Evolutionary conservation across 2,888 invertebrate species (phyloP).

Genomic region (Pomacea canaliculata): DNA sequence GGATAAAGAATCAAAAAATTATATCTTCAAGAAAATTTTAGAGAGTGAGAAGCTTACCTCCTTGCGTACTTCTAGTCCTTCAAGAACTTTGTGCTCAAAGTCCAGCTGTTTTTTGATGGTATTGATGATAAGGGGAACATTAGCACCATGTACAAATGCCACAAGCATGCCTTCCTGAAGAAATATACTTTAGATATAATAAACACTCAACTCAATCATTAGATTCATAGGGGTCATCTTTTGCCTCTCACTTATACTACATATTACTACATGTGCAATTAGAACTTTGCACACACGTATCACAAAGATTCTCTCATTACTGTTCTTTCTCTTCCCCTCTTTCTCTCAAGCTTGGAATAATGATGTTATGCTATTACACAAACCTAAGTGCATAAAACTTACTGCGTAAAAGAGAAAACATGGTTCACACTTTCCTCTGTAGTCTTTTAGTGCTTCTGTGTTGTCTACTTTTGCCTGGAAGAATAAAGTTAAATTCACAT

Average conservation of each 20-base stretch:
- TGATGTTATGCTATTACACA: neutral
- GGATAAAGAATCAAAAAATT: too few relatives aligned
- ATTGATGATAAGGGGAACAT: constrained; percentile 82
- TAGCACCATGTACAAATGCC: constrained; percentile 84
- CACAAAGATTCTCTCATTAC: too few relatives aligned
- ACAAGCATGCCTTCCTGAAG: constrained; percentile 81
- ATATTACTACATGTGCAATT: neutral
- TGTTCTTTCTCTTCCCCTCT: too few relatives aligned
- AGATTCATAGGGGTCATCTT: neutral
- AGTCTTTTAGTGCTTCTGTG: constrained; percentile 80
- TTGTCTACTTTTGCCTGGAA: constrained; percentile 83
- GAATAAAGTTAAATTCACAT: constrained; percentile 12
- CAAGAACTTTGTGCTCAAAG: constrained; percentile 76
- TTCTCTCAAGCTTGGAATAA: too few relatives aligned
- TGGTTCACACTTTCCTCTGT: constrained; percentile 87
- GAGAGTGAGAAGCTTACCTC: constrained; percentile 57
- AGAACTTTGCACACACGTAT: too few relatives aligned
- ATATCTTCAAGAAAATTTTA: too few relatives aligned
- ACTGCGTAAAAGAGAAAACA: constrained; percentile 90
- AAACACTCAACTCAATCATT: neutral
- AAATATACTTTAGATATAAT: neutral
- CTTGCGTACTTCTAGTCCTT: constrained; percentile 74
- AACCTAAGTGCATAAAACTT: constrained; percentile 62
- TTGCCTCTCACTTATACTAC: neutral
- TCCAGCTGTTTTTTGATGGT: constrained; percentile 81